phyloP scores from a whole-genome alignment of 2,888 invertebrate species.

The Candidula unifasciata region DNA sequence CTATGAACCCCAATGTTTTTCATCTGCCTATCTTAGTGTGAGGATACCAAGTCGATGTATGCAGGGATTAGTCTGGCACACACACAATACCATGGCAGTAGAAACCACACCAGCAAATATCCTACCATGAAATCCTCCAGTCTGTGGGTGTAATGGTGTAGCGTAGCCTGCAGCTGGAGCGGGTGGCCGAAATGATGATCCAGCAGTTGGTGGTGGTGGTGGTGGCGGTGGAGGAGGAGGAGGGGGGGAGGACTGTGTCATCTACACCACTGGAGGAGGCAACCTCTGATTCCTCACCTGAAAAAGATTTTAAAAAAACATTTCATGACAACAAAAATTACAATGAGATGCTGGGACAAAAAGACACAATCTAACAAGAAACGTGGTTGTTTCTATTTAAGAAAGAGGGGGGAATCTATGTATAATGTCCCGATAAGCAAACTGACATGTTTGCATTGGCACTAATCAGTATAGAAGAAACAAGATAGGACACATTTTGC shows the following conservation, averaged over 20 bases:
- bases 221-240: conserved; percentile 60
- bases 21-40: too few relatives aligned
- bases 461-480: too few relatives aligned
- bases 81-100: too few relatives aligned
- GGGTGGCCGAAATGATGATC: background rate
- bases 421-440: too few relatives aligned
- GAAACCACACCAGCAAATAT: background rate
- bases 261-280: conserved; percentile 46
- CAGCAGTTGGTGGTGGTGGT: conserved; percentile 58
- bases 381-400: too few relatives aligned
- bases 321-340: background rate
- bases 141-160: conserved; percentile 45
- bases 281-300: conserved; percentile 42
- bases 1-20: too few relatives aligned
- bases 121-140: conserved; percentile 42
- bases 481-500: too few relatives aligned
- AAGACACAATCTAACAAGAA: too few relatives aligned
- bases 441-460: too few relatives aligned
- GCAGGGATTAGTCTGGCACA: too few relatives aligned
- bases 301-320: background rate
- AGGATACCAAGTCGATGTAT: too few relatives aligned
- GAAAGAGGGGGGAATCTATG: too few relatives aligned
- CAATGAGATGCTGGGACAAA: background rate
- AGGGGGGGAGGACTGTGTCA: conserved; percentile 57
- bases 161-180: conserved; percentile 37